phyloP scores from a whole-genome alignment of 2,888 invertebrate species.

The Ligdia adustata region DNA sequence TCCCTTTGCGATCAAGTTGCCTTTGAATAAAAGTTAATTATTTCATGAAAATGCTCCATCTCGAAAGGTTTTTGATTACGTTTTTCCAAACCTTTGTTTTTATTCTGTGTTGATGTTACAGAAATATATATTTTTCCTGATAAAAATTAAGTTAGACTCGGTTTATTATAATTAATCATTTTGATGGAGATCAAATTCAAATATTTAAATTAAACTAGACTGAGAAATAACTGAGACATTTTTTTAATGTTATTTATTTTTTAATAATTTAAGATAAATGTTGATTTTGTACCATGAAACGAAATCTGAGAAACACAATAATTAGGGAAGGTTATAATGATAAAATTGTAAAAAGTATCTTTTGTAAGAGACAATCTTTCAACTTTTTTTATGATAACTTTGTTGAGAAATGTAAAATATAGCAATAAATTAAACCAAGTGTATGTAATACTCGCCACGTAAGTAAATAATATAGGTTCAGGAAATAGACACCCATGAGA shows the following conservation, averaged over 20 bases:
- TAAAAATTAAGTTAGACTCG: no score
- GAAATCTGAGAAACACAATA: slow-evolving; percentile 52
- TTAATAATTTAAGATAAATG: no score
- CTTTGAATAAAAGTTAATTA: not conserved
- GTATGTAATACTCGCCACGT: slow-evolving; percentile 29
- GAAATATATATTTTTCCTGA: no score
- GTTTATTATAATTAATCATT: no score
- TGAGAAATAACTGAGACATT: no score
- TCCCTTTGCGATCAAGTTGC: not conserved
- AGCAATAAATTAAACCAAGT: slow-evolving; percentile 34
- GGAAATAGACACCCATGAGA: not conserved
- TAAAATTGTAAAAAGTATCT: slow-evolving; percentile 54
- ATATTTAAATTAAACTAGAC: no score
- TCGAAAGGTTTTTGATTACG: no score
- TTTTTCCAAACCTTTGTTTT: no score
- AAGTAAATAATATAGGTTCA: slow-evolving; percentile 23
- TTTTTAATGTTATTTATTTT: no score
- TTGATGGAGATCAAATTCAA: no score
- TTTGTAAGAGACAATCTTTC: slow-evolving; percentile 58
- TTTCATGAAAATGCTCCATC: no score
- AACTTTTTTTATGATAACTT: slow-evolving; percentile 30
- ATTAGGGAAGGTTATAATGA: slow-evolving; percentile 55
- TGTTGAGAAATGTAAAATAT: slow-evolving; percentile 34
- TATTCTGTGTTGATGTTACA: no score
- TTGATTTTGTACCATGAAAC: slow-evolving; percentile 32